Conservation (phyloP, 2,113 vertebrate genomes). For the Nestor notabilis region DNA sequence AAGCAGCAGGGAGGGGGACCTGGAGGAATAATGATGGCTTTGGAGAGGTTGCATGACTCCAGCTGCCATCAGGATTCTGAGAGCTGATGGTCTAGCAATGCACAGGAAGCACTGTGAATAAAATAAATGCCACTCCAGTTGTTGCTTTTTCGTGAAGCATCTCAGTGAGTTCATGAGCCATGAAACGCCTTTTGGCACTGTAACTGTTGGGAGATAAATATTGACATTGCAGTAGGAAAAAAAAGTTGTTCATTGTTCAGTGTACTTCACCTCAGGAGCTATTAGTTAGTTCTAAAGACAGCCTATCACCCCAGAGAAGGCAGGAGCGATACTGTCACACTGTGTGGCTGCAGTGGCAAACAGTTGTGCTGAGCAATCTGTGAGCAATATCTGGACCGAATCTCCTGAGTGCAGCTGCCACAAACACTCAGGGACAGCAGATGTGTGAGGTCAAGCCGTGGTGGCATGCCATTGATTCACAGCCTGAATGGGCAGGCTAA, state of each 20-base stretch:
- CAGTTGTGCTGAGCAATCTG: background rate
- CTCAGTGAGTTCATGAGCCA: background rate
- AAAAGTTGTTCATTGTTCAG: background rate
- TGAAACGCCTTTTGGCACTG: background rate
- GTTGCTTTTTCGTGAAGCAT: background rate
- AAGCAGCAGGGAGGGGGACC: background rate
- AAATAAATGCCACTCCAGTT: background rate
- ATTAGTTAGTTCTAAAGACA: background rate
- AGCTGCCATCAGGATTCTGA: background rate
- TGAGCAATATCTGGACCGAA: rapidly evolving
- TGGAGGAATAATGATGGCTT: background rate
- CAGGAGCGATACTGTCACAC: background rate
- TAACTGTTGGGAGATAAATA: background rate
- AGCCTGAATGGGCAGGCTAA: background rate
- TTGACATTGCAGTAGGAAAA: background rate
- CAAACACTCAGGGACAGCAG: background rate
- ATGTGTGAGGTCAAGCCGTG: rapidly evolving
- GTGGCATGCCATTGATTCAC: background rate
- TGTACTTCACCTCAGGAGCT: background rate
- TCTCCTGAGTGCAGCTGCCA: rapidly evolving
- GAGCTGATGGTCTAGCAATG: background rate
- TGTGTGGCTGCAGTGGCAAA: rapidly evolving
- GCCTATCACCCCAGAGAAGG: background rate
- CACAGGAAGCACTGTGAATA: background rate
- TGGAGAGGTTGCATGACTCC: background rate